Evolutionary conservation across 2,113 vertebrate genomes (phyloP), one percentile per base, ranked within the genome.

Genomic region (Malaclemys terrapin): DNA sequence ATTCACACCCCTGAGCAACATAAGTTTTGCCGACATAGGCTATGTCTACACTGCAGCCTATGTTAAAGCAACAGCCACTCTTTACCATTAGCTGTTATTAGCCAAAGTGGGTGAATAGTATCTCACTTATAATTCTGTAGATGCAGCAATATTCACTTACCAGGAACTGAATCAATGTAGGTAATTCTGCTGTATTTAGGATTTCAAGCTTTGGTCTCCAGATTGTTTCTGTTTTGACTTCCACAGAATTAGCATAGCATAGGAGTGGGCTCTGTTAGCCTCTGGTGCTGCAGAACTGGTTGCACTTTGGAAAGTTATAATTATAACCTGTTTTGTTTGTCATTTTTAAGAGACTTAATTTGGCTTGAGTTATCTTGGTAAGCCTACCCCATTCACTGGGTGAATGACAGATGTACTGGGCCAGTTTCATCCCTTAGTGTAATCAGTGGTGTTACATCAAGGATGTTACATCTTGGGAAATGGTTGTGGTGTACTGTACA

Each of bases 281-380:
- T 82, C 56, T 87, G 72, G 88, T 76, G 57, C 90, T 91, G 89
- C 89, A 80, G 82, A 19, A 72, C 82, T 52, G n/a, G 29, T 52
- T 59, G 62, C 0, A 0, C 56, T 50, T 91, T 80, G 85, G 53
- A 88, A 92, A 88, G 38, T 10, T 91, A 10, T 72, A 84, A 88
- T 10, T 89, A 8, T 72, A 84, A 85, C 91, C 56, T 95, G 91
- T 96, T 96, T 94, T 82, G 29, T 6, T 92, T 94, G 50, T 57
- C 89, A 3, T 85, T 52, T 45, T 52, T 45, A 89, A 90, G 49
- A 85, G 35, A 31, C 91, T 94, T 90, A 85, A 75, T 82, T 84
- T 81, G 1, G 57, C 95, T 95, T 65, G 75, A 82, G 25, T 86
- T 90, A 95, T 92, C 72, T 54, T 85, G 78, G 14, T n/a, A 93